Evolutionary conservation across 30 jellyfish, hydroid and myxozoan genomes (phyloP).

Genomic region (Pelagia noctiluca): DNA sequence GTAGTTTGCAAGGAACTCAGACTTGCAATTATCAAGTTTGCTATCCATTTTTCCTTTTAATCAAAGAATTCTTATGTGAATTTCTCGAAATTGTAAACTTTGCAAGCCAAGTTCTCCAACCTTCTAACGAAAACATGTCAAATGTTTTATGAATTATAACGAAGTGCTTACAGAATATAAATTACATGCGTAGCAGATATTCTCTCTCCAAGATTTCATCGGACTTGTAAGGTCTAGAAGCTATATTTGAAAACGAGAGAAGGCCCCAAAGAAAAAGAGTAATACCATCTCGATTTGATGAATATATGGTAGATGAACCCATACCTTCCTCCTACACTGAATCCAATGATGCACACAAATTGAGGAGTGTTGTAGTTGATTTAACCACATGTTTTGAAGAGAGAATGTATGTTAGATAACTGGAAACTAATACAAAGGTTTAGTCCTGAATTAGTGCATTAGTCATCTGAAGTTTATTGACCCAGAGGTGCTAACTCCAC

Average conservation of each 20-base stretch:
- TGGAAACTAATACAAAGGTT: not conserved
- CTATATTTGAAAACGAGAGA: slow-evolving; percentile 6
- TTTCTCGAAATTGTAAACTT: slow-evolving; percentile 19
- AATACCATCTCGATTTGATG: slow-evolving; percentile 9
- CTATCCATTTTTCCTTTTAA: slow-evolving; percentile 29
- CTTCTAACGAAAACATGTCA: slow-evolving; percentile 20
- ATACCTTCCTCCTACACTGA: slow-evolving; percentile 32
- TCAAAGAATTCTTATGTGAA: not conserved
- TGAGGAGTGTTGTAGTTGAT: slow-evolving; percentile 36
- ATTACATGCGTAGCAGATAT: not conserved
- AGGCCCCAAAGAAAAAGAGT: slow-evolving; percentile 32
- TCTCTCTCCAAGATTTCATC: not conserved
- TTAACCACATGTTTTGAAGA: slow-evolving; percentile 36
- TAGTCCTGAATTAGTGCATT: not conserved
- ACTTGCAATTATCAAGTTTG: slow-evolving; percentile 17
- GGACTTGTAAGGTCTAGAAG: slow-evolving; percentile 22
- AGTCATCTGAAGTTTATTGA: slow-evolving; percentile 6
- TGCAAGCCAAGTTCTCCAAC: slow-evolving; percentile 35
- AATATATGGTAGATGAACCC: slow-evolving; percentile 35
- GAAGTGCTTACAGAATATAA: not conserved
- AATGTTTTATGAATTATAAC: slow-evolving; percentile 25
- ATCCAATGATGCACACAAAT: not conserved
- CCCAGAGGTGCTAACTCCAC: not conserved
- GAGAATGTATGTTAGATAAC: not conserved
- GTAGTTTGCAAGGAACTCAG: slow-evolving; percentile 15